Conservation (phyloP, 2,888 invertebrate species). For the Lypha dubia region DNA sequence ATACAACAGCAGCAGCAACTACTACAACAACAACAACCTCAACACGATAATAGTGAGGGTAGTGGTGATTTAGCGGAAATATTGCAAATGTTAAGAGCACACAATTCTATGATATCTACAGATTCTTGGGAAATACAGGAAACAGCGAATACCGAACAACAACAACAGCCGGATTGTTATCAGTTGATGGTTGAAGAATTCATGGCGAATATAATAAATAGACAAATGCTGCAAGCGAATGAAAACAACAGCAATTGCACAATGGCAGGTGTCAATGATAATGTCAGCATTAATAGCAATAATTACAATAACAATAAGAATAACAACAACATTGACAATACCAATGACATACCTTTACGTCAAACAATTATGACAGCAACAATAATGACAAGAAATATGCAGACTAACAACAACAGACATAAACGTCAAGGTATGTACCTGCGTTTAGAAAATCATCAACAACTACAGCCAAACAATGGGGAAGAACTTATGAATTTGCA, state of each 20-base stretch:
- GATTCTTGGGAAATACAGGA: conserved; percentile 53
- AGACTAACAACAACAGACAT: conserved; percentile 53
- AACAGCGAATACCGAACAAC: conserved; percentile 24
- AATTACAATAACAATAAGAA: conserved; percentile 6
- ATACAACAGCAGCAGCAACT: conserved; percentile 1
- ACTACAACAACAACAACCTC: no score
- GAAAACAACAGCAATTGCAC: conserved; percentile 44
- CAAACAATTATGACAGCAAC: conserved; percentile 50
- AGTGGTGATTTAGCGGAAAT: conserved; percentile 55
- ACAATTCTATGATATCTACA: conserved; percentile 34
- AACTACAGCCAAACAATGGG: conserved; percentile 30
- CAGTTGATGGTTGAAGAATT: conserved; percentile 79
- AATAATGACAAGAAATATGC: conserved; percentile 55
- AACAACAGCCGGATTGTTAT: conserved; percentile 58
- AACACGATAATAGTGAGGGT: not conserved
- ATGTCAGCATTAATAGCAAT: conserved; percentile 37
- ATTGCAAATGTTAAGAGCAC: conserved; percentile 56
- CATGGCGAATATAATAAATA: conserved; percentile 79
- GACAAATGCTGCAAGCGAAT: conserved; percentile 74
- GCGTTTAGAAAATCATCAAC: conserved; percentile 73
- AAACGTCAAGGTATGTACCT: conserved; percentile 77
- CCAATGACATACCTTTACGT: conserved; percentile 46
- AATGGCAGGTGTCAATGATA: conserved; percentile 62
- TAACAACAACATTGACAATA: conserved; percentile 6
- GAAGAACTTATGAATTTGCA: conserved; percentile 46